Evolutionary conservation across 2,797 vertebrate species (phyloP).

Genomic region (Etheostoma perlongum): DNA sequence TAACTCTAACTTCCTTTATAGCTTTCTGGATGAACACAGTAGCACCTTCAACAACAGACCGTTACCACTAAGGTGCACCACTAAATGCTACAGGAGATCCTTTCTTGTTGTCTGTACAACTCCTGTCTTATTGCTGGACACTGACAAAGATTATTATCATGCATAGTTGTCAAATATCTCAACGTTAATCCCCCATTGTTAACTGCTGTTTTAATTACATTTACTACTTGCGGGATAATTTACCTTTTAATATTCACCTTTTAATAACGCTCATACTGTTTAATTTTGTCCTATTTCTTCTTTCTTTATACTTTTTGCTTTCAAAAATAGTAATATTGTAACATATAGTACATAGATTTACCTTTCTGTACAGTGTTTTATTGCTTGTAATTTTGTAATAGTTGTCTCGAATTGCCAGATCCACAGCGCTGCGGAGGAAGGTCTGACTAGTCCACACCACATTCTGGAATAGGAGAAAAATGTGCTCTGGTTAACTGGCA

Average conservation of each 20-base stretch:
- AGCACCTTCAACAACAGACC: not conserved
- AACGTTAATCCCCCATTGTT: not conserved
- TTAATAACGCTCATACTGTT: not conserved
- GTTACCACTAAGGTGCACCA: not conserved
- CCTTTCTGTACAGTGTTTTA: not conserved
- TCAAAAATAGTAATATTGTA: not conserved
- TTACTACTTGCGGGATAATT: not conserved
- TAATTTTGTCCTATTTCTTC: not conserved
- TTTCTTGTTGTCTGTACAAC: not conserved
- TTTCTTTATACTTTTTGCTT: too few species aligned
- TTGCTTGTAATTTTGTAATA: not conserved
- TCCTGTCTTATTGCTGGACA: not conserved
- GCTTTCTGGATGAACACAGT: conserved; percentile 12
- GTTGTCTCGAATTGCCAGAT: too few species aligned
- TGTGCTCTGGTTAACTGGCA: too few species aligned
- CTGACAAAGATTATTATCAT: not conserved
- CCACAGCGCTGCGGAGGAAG: too few species aligned
- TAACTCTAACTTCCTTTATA: not conserved
- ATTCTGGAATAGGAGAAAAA: too few species aligned
- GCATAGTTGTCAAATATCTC: not conserved
- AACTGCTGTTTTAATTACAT: not conserved
- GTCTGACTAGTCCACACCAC: too few species aligned
- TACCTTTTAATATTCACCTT: not conserved
- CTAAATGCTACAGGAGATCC: not conserved
- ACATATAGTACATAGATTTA: not conserved